Base-by-base conservation (phyloP, 2,797 vertebrate genomes). In the Sylvia borin region DNA sequence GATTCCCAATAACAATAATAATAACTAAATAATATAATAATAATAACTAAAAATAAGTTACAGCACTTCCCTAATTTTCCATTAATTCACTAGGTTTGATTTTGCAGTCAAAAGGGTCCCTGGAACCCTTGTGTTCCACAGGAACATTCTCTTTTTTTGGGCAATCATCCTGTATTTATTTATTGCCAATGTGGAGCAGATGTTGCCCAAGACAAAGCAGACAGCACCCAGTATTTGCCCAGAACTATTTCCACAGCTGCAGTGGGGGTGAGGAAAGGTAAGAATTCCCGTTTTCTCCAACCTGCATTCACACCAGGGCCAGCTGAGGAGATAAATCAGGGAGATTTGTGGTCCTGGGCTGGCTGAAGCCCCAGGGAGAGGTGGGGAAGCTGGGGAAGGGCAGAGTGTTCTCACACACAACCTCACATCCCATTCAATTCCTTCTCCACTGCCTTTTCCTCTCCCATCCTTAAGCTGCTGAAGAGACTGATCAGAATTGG, bases 401-500 rank as follows among this genome's bases (percentile, higher is more conserved):
- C 57, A 38, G 15, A 4, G 4, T 25, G n/a, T 7, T 71, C 34
- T 61, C 65, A 38, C 10, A 57, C 72, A n/a, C 32, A 34, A 20
- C 45, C 50, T 62, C 38, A 34, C 43, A 51, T 40, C 36, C 47
- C 47, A 26, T 40, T 64, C 51, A 42, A 4, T 13, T 26, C 36
- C 31, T 57, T 42, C 60, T 51, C n/a, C 16, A 16, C 42, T 66
- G 40, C 68, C 31, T 38, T 45, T 32, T 65, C 73, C 72, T 60
- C 5, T 81, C 16, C 25, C 51, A 20, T 17, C 57, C 18, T 76
- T 31, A 94, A 99, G 99, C 97, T 99, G 67, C 97, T 99, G 20
- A 99, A 99, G 97, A 99, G 99, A 80, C 97, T 99, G 42, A 98
- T 99, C 85, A 98, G 98, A 83, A 98, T 97, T 3, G 98, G 99